Evolutionary conservation across 2,888 invertebrate species (phyloP), one percentile per base, ranked within the genome.

Genomic region (Polylopha cassiicola): DNA sequence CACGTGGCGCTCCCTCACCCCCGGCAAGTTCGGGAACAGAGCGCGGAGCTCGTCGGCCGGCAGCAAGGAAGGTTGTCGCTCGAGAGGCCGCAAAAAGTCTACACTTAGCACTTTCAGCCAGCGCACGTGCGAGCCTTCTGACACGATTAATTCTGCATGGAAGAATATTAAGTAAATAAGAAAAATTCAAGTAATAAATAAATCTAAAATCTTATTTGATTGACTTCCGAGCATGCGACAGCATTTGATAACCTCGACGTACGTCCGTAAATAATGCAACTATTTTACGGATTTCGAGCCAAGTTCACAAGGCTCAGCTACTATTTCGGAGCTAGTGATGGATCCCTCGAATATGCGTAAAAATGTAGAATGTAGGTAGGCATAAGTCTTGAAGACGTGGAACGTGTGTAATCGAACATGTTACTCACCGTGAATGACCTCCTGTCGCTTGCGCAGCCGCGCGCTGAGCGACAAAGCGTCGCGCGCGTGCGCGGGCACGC

Each of bases 71-170:
- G 73, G 89, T 37, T 89, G 89, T 0, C 59, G 45, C 55, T 90
- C 81, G 61, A 98, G 87, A 0, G 95, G 95, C 31, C 89, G 89
- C 53, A 92, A 92, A 87, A 97, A 98, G 51, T 97, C 89, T 47
- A 89, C 88, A 53, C 93, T 91, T 30, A 98, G 86, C 2, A 97
- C 94, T 69, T 93, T 94, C 53, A 98, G 87, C 81, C 94, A 95
- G 38, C 95, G 90, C 34, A 95, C 92, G 86, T 97, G 96, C 8
- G 95, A 93, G 47, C 92, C 88, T 73, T 97, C 97, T 7, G 97
- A 95, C 63, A 95, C 92, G 59, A 91, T 91, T 32, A 91, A 70
- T 74, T 91, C 91, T 91, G 80, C 8, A n/a, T 46, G 46, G n/a
- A 2, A 10, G 39, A 32, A 7, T 18, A 3, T 15, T 26, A 11